Evolutionary conservation across 1,140 invertebrate genomes (phyloP), one percentile per base, ranked within the genome.

Genomic region (Sesamia nonagrioides): DNA sequence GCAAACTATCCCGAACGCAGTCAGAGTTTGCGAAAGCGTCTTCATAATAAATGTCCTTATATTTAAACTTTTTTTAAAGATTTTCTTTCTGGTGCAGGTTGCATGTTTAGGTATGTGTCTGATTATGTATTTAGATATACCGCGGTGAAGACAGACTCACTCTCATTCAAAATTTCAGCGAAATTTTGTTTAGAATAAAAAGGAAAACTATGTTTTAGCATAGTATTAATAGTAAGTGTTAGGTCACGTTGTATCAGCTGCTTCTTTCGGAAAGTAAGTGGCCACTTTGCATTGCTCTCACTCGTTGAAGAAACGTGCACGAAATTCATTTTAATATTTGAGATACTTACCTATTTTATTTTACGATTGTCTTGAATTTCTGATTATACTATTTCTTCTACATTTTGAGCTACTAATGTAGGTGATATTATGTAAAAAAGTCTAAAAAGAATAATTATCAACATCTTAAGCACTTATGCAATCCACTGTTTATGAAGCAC

Each of bases 191-290:
- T 35, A 50, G 15, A 48, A 61, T 75, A 61, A 77, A 81, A 84
- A 86, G 81, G 78, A 84, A 89, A 87, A 84, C 77, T 82, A 87
- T 85, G 85, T 84, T 66, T 77, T 27, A 48, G 71, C 73, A 81
- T 82, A 82, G 74, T 79, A 88, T 86, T 79, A 86, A 88, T 88
- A 88, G 72, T 86, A 85, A 88, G 50, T 86, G 81, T 83, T 72
- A 9, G 76, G 77, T 90, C 89, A 90, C 89, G 86, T 87, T 85
- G 88, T 74, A 76, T 84, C 83, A 33, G 80, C 82, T 84, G 83
- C 81, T 86, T 86, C 33, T 82, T 82, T 84, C 84, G 71, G 45
- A 75, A 77, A 80, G 79, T 50, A 50, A 45, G 42, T 84, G 60
- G 69, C 58, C 79, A 79, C 40, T 85, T 84, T 83, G 78, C 84